A percentile compares a stretch with the other conserved stretches of the same genome.
These are phyloP conservation scores for Butastur rufipennis DNA, from an alignment of 2,113 vertebrate species.

Conservation along the genomic window DNA sequence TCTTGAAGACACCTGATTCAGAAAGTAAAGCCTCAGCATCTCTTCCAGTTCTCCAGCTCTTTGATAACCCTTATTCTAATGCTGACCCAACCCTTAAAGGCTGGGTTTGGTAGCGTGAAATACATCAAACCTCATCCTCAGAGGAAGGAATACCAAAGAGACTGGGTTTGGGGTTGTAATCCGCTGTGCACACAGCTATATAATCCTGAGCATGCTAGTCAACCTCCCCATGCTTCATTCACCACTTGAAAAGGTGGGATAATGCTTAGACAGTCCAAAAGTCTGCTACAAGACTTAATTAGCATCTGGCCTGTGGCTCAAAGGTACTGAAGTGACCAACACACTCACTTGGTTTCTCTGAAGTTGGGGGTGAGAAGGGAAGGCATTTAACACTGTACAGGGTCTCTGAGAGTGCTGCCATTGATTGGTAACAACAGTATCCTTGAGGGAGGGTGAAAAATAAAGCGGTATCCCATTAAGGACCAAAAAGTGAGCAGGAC, in stretches of 20 bases:
- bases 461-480: not conserved
- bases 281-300: not conserved
- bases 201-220: not conserved
- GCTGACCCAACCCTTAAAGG: not conserved
- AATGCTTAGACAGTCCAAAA: not conserved
- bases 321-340: not conserved
- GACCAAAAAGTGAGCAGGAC: not conserved
- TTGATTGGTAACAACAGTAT: not conserved
- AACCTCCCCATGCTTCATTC: not conserved
- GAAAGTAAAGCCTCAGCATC: not conserved
- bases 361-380: not conserved
- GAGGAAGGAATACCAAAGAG: not conserved
- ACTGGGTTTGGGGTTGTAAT: not conserved
- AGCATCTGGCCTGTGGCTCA: not conserved
- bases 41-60: not conserved
- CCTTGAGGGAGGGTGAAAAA: not conserved
- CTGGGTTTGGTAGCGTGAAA: not conserved
- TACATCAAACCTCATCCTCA: not conserved
- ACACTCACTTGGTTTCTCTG: not conserved
- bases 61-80: not conserved
- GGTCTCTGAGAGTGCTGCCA: not conserved
- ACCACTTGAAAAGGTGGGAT: not conserved
- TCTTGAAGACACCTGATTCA: not conserved
- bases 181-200: not conserved
- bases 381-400: not conserved